Conservation (phyloP, 2,888 invertebrate species). For the Petrophora chlorosata region DNA sequence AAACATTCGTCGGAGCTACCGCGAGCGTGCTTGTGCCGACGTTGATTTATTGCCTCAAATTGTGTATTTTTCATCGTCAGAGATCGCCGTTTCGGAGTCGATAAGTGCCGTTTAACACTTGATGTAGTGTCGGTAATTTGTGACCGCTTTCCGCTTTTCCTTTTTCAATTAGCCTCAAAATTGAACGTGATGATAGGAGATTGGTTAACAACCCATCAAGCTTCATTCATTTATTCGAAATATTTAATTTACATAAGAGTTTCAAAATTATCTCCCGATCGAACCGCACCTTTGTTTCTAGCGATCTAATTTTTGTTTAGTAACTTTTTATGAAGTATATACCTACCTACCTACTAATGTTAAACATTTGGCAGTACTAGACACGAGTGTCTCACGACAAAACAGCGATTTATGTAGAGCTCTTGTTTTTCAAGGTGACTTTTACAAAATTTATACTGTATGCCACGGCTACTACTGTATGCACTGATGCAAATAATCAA, state of each 20-base stretch:
- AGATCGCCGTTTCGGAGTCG: slow-evolving; percentile 75
- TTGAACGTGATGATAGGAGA: slow-evolving; percentile 66
- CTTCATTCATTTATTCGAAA: slow-evolving; percentile 49
- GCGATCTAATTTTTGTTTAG: slow-evolving; percentile 41
- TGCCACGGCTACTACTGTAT: no score
- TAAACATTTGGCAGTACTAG: no score
- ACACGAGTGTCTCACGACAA: no score
- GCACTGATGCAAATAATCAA: no score
- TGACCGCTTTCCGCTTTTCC: slow-evolving; percentile 70
- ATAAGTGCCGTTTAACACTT: slow-evolving; percentile 83
- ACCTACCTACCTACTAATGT: no score
- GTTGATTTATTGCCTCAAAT: slow-evolving; percentile 80
- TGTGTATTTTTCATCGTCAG: slow-evolving; percentile 81
- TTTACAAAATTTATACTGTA: no score
- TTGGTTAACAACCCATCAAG: slow-evolving; percentile 55
- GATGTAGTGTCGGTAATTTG: slow-evolving; percentile 83
- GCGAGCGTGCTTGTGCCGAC: slow-evolving; percentile 53
- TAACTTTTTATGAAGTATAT: no score
- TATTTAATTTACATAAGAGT: slow-evolving; percentile 47
- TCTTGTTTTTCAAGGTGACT: no score
- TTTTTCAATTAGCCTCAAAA: slow-evolving; percentile 80
- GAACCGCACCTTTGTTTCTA: slow-evolving; percentile 38
- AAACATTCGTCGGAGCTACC: slow-evolving; percentile 65
- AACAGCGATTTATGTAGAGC: no score
- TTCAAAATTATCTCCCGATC: slow-evolving; percentile 47